A percentile compares a stretch with the other conserved stretches of the same genome.
Evolutionary conservation across 2,888 invertebrate genomes (phyloP).

Genomic region (Pedicia rivosa): DNA sequence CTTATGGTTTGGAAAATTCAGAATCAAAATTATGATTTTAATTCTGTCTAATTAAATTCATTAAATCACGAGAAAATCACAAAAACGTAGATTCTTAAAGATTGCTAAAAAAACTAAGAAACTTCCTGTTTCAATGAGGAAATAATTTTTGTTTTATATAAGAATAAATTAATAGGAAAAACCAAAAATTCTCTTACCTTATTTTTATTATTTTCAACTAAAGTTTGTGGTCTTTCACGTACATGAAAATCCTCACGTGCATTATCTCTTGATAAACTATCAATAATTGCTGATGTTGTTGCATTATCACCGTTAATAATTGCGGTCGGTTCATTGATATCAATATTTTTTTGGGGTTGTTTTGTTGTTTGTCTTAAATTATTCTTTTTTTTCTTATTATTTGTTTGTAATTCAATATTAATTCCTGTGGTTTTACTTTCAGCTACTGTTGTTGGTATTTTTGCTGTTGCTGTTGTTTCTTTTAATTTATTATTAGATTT

Average conservation of each 20-base stretch:
- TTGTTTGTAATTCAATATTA: slow-evolving; percentile 7
- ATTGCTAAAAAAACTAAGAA: no score
- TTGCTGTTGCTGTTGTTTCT: slow-evolving; percentile 14
- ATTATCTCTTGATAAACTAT: slow-evolving; percentile 23
- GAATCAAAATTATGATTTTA: no score
- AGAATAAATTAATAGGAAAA: no score
- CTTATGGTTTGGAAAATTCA: no score
- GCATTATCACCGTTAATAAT: slow-evolving; percentile 27
- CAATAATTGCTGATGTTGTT: slow-evolving; percentile 29
- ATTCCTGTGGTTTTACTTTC: slow-evolving; percentile 8
- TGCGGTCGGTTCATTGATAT: slow-evolving; percentile 12
- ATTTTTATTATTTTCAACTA: slow-evolving; percentile 5
- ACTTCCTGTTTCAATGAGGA: no score
- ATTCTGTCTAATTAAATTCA: no score
- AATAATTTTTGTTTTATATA: no score
- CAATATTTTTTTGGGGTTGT: neutral
- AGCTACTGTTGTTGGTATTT: slow-evolving; percentile 12
- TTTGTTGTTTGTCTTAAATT: neutral
- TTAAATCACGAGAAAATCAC: no score
- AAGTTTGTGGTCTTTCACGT: slow-evolving; percentile 3
- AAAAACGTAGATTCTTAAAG: no score
- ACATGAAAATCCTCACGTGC: slow-evolving; percentile 28
- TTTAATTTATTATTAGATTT: no score
- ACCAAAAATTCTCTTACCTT: slow-evolving; percentile 4
- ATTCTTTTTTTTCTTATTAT: slow-evolving; percentile 2